phyloP scores from a whole-genome alignment of 2,888 invertebrate genomes.

The Zygothrica quintamaculata region DNA sequence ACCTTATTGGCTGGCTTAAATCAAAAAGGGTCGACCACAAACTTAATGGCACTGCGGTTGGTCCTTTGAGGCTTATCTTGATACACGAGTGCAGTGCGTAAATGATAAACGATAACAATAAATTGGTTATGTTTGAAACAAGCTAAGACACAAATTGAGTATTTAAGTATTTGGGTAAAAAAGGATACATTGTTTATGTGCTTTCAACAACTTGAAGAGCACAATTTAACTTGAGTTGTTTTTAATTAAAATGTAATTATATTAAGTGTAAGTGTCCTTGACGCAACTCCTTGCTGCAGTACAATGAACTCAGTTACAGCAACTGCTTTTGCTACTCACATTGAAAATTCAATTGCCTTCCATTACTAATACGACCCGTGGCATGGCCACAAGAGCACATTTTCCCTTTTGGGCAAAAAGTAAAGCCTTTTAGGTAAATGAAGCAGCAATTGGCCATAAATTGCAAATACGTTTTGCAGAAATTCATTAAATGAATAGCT shows the following conservation, averaged over 20 bases:
- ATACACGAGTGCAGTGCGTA: slow-evolving; percentile 60
- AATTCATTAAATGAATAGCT: slow-evolving; percentile 57
- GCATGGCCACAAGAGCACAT: slow-evolving; percentile 23
- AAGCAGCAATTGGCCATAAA: slow-evolving; percentile 37
- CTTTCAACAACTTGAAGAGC: slow-evolving; percentile 29
- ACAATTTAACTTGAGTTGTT: slow-evolving; percentile 32
- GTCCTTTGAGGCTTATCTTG: slow-evolving; percentile 47
- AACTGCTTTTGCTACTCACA: slow-evolving; percentile 22
- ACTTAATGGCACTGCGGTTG: slow-evolving; percentile 43
- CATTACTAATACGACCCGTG: slow-evolving; percentile 58
- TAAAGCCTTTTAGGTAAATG: slow-evolving; percentile 57
- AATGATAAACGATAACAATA: slow-evolving; percentile 42
- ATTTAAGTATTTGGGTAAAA: no score
- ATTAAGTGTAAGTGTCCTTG: slow-evolving; percentile 40
- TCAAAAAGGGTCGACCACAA: slow-evolving; percentile 71
- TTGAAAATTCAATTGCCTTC: slow-evolving; percentile 15
- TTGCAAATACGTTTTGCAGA: slow-evolving; percentile 15
- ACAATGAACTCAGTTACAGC: slow-evolving; percentile 45
- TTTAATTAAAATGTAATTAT: slow-evolving; percentile 62
- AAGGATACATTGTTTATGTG: no score
- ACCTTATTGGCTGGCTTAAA: slow-evolving; percentile 29
- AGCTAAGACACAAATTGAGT: background rate
- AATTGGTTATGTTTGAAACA: slow-evolving; percentile 11
- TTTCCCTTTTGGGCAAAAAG: slow-evolving; percentile 11
- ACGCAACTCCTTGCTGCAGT: slow-evolving; percentile 11